Percentiles rank a stretch among this genome's conserved stretches.
phyloP scores from a whole-genome alignment of 2,888 invertebrate genomes.

The Limnephilus marmoratus region DNA sequence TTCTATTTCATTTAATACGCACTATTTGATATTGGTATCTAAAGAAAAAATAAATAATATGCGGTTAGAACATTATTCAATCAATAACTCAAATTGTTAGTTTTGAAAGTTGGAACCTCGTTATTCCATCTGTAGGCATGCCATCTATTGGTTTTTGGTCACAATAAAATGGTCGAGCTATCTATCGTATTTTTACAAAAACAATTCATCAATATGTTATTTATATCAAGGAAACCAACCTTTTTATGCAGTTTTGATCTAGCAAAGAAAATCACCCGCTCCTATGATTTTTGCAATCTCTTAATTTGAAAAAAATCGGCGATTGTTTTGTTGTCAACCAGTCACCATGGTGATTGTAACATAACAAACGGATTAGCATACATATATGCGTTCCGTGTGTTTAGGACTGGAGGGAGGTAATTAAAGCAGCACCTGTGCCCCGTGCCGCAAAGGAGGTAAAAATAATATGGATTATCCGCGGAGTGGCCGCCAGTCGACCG shows the following conservation, averaged over 20 bases:
- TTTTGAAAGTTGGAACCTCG: no score
- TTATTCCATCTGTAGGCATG: neutral
- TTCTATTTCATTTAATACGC: no score
- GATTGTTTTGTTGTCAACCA: neutral
- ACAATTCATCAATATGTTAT: neutral
- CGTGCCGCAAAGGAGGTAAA: conserved; percentile 20
- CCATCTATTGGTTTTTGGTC: neutral
- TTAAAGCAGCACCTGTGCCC: conserved; percentile 50
- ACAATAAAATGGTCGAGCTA: neutral
- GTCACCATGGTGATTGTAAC: conserved; percentile 56
- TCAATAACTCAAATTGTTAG: no score
- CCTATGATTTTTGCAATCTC: neutral
- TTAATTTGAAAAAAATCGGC: neutral
- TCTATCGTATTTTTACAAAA: neutral
- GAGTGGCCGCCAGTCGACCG: conserved; percentile 54
- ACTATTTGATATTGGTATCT: no score
- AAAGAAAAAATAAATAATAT: no score
- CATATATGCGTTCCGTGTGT: conserved; percentile 4
- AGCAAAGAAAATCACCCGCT: neutral
- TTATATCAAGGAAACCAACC: neutral
- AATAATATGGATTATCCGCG: conserved; percentile 62
- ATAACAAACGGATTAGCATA: conserved; percentile 54
- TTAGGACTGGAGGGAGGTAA: conserved; percentile 35
- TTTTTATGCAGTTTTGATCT: neutral
- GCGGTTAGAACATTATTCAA: no score